Evolutionary conservation across 2,797 vertebrate genomes (phyloP).

Genomic region (Muscicapa comitata): DNA sequence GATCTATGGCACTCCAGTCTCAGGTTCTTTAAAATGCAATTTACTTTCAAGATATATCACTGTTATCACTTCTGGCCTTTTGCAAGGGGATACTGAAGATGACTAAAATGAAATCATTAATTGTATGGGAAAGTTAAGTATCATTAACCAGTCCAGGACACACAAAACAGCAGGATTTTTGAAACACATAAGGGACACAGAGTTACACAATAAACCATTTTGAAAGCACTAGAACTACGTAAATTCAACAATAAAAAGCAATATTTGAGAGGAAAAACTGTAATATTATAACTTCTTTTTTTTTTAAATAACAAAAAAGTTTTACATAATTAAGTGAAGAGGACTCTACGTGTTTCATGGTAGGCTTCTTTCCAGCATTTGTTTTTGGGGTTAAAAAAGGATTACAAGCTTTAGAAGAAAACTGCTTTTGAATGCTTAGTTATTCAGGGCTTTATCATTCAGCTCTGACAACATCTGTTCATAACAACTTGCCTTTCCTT

Average conservation of each 20-base stretch:
- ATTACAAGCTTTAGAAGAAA: not conserved
- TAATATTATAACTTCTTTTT: not conserved
- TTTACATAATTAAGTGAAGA: not conserved
- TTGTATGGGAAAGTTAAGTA: not conserved
- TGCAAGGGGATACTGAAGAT: not conserved
- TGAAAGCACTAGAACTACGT: not conserved
- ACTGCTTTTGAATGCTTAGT: not conserved
- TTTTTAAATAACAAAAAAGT: not conserved
- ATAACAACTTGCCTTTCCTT: not conserved
- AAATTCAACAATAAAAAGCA: not conserved
- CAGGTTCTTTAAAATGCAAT: not conserved
- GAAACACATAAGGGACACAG: not conserved
- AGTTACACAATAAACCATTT: not conserved
- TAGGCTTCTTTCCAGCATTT: not conserved
- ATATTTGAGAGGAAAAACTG: not conserved
- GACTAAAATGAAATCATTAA: not conserved
- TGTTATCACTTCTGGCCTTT: not conserved
- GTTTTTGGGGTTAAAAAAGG: not conserved
- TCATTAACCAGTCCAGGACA: not conserved
- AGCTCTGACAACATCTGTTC: not conserved
- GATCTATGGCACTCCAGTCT: not conserved
- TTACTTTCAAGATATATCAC: not conserved
- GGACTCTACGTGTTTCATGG: not conserved
- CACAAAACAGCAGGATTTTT: not conserved
- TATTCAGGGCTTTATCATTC: conserved; percentile 2